These are phyloP conservation scores for Rynchops niger DNA, from an alignment of 2,113 vertebrate species.

Conservation along the genomic window DNA sequence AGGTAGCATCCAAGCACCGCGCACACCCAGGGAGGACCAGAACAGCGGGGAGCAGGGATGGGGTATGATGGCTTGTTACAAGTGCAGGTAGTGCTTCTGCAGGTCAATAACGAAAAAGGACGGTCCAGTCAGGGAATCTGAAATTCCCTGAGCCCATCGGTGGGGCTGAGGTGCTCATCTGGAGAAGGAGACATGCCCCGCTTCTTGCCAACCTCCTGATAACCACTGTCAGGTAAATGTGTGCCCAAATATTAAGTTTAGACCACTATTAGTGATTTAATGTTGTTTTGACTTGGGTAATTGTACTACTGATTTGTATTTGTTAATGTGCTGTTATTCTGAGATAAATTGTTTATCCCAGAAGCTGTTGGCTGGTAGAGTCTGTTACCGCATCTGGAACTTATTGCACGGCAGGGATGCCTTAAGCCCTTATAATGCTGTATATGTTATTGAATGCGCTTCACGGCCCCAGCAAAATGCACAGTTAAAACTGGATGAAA, in stretches of 20 bases:
- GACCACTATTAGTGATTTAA: not conserved
- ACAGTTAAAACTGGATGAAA: not conserved
- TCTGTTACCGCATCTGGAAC: not conserved
- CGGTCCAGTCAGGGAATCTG: not conserved
- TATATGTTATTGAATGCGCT: not conserved
- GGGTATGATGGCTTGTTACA: not conserved
- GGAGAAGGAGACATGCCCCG: not conserved
- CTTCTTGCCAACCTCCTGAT: not conserved
- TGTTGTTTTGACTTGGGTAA: not conserved
- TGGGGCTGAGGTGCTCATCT: not conserved
- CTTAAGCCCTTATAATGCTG: not conserved
- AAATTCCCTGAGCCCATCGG: not conserved
- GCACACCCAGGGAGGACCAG: not conserved
- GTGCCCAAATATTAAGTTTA: not conserved
- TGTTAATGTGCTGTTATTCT: not conserved
- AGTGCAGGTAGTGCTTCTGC: not conserved
- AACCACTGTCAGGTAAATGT: rapidly evolving
- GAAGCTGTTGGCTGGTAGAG: not conserved
- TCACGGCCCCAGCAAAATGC: not conserved
- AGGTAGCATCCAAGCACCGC: rapidly evolving
- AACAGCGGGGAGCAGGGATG: not conserved
- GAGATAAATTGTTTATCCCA: not conserved
- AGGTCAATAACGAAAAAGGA: not conserved
- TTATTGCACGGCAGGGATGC: not conserved
- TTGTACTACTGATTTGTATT: not conserved